Evolutionary conservation across 2,797 vertebrate genomes (phyloP).

Genomic region (Pseudomugil gertrudae): DNA sequence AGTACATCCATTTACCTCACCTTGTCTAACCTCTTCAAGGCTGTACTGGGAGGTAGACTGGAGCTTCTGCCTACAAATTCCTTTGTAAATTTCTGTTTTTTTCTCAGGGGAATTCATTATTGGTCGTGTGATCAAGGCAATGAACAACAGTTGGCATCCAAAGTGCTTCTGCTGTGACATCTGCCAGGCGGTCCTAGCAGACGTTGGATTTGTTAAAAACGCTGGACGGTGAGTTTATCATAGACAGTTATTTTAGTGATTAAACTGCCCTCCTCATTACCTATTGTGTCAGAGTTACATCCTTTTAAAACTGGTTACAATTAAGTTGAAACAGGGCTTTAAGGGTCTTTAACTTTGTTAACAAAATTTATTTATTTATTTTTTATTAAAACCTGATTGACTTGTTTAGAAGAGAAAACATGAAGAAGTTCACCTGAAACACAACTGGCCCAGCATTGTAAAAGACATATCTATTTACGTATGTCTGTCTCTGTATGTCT

Average conservation of each 20-base stretch:
- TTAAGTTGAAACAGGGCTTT: background rate
- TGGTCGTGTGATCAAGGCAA: conserved; percentile 98
- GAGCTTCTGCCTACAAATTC: background rate
- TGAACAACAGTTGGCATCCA: conserved; percentile 99
- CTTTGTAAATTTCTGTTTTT: conserved; percentile 3
- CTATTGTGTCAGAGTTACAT: background rate
- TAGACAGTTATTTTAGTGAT: background rate
- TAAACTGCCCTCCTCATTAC: background rate
- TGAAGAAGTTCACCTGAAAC: background rate
- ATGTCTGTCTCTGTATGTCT: background rate
- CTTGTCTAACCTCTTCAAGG: background rate
- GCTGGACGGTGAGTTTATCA: conserved; percentile 89
- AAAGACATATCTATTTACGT: conserved; percentile 1
- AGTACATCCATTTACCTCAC: conserved; percentile 64
- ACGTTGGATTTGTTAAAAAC: conserved; percentile 98
- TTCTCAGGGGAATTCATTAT: conserved; percentile 95
- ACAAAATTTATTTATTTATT: too few relatives aligned
- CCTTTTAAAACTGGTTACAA: background rate
- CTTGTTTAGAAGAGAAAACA: background rate
- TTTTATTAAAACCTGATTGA: background rate
- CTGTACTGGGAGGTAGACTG: background rate
- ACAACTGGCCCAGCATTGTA: background rate
- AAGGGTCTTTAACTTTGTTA: background rate
- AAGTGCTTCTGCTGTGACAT: conserved; percentile 97
- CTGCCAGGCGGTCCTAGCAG: conserved; percentile 91